Base-by-base conservation (phyloP, 2,113 vertebrate genomes). In the Halcyon malimbica region DNA sequence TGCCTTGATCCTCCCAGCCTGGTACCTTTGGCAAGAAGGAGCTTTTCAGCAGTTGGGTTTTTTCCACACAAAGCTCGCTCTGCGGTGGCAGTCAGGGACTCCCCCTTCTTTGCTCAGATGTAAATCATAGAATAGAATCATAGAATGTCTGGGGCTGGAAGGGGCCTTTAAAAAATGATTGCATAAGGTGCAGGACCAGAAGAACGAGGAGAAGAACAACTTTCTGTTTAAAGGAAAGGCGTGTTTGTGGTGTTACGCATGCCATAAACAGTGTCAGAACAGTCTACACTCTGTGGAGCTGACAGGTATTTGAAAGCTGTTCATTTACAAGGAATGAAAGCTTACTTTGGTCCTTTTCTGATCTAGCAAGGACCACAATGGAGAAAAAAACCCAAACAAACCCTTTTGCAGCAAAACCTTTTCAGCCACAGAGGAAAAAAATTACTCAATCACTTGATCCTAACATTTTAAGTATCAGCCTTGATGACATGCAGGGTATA, bases 61-160 rank as follows among this genome's bases (percentile, higher is more conserved):
- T 48, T 10, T 54, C n/a, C 62, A 73, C 0, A 0, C 16, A 41
- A 48, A 87, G 31, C 74, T 87, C 1, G 0, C 41, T 76, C 4
- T 29, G 6, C 1, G 0, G 35, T 16, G 44, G n/a, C 11, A 26
- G 31, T 4, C 6, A 44, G 39, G 65, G 70, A 44, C 44, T 68
- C 26, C 20, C 35, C 44, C 50, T 54, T 39, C 63, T 88, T 65
- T 74, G 41, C 25, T 76, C 9, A 1, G 35, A 64, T 77, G 54
- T 50, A 50, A 90, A 67, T 67, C 64, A 67, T 16, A 67, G 19
- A 67, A 33, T 15, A 67, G 63, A 65, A 29, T 21, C 41, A 44
- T 29, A 65, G 8, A 42, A 44, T 31, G 41, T 67, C 29, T 67
- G 31, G 41, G 31, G 29, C 31, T 33, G 41, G 29, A 67, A 46